Conservation (phyloP, 2,113 vertebrate species). For the Aptenodytes patagonicus region DNA sequence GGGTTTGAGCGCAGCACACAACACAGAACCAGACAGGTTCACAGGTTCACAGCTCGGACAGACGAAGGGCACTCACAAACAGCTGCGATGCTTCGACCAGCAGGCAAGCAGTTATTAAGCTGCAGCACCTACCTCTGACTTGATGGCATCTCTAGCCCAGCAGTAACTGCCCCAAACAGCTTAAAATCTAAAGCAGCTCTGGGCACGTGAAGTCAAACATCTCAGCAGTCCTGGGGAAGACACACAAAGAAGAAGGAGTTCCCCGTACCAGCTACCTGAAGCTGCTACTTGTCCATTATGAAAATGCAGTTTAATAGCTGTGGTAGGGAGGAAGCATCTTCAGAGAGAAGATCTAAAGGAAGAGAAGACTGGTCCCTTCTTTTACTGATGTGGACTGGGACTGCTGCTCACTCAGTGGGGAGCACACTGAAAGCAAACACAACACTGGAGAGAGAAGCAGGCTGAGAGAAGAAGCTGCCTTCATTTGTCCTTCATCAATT, state of each 20-base stretch:
- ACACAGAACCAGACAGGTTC: neutral
- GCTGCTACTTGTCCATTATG: neutral
- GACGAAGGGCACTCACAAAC: neutral
- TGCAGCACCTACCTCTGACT: neutral
- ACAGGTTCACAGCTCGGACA: neutral
- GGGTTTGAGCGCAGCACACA: neutral
- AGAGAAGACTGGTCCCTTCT: neutral
- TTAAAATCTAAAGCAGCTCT: neutral
- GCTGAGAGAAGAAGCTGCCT: neutral
- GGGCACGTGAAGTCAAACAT: neutral
- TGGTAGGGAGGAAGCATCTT: neutral
- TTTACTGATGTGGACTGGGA: too few relatives aligned
- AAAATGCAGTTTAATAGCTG: neutral
- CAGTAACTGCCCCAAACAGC: neutral
- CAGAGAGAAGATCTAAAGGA: neutral
- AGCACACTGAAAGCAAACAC: neutral
- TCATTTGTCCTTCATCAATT: neutral
- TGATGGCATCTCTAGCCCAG: neutral
- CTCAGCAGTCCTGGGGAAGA: neutral
- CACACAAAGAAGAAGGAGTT: neutral
- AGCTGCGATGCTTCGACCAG: accelerated
- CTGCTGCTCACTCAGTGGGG: neutral
- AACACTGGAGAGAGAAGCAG: neutral
- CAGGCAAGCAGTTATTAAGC: neutral
- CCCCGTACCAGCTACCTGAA: neutral